Conservation (phyloP, 2,888 invertebrate genomes). For the Eudemis profundana region DNA sequence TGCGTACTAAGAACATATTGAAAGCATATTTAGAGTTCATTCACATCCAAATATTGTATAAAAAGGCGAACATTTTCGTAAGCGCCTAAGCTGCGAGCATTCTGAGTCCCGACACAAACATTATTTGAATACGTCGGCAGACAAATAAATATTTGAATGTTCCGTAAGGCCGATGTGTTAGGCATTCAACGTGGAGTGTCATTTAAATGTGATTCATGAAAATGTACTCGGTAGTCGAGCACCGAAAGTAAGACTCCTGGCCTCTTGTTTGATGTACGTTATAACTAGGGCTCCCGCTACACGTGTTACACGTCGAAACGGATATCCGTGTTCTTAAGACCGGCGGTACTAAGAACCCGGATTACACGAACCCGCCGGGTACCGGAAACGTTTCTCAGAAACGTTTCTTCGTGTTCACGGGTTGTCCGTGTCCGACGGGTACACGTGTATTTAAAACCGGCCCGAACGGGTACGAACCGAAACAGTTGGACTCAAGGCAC, state of each 20-base stretch:
- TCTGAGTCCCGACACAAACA: slow-evolving; percentile 35
- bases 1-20: slow-evolving; percentile 20
- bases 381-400: too few relatives aligned
- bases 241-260: slow-evolving; percentile 46
- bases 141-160: slow-evolving; percentile 66
- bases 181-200: slow-evolving; percentile 63
- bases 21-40: slow-evolving; percentile 32
- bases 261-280: slow-evolving; percentile 27
- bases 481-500: too few relatives aligned
- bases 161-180: slow-evolving; percentile 56
- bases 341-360: too few relatives aligned
- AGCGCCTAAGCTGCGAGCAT: slow-evolving; percentile 35
- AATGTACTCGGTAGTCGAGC: slow-evolving; percentile 54
- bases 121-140: slow-evolving; percentile 53
- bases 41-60: slow-evolving; percentile 39
- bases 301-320: too few relatives aligned
- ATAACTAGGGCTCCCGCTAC: too few relatives aligned
- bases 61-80: slow-evolving; percentile 40
- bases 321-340: too few relatives aligned
- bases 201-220: slow-evolving; percentile 66
- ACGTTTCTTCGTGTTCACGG: too few relatives aligned
- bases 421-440: too few relatives aligned
- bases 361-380: too few relatives aligned
- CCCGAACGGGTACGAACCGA: too few relatives aligned
- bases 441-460: too few relatives aligned